Conservation (phyloP, 2,888 invertebrate genomes). For the Beris chalybata region DNA sequence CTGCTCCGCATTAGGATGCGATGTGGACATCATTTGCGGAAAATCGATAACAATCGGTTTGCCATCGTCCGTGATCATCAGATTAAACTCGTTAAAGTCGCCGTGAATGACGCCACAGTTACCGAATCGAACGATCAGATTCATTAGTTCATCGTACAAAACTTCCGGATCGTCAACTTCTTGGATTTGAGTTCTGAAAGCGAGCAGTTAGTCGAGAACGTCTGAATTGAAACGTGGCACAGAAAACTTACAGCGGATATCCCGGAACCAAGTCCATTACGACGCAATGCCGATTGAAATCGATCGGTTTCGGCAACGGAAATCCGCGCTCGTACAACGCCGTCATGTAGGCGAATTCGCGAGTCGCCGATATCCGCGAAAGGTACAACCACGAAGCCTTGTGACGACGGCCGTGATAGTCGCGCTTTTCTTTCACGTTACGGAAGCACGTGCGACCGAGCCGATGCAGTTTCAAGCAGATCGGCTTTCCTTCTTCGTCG, state of each 20-base stretch:
- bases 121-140: constrained; percentile 84
- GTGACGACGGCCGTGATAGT: constrained; percentile 92
- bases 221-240: neutral
- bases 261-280: constrained; percentile 92
- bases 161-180: constrained; percentile 69
- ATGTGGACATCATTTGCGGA: constrained; percentile 98
- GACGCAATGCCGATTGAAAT: constrained; percentile 93
- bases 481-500: constrained; percentile 73
- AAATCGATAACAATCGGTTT: constrained; percentile 93
- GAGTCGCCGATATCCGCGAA: constrained; percentile 92
- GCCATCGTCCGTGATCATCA: constrained; percentile 81
- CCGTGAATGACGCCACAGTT: constrained; percentile 97
- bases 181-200: constrained; percentile 65
- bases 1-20: constrained; percentile 88
- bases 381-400: constrained; percentile 94
- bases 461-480: constrained; percentile 89
- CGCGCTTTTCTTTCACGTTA: constrained; percentile 92
- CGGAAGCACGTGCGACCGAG: constrained; percentile 95
- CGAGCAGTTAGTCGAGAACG: neutral
- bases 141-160: constrained; percentile 93
- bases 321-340: constrained; percentile 87
- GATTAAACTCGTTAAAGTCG: constrained; percentile 99
- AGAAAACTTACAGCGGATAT: constrained; percentile 70
- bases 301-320: constrained; percentile 93
- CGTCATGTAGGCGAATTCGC: constrained; percentile 98